Evolutionary conservation across 2,113 vertebrate species (phyloP), one percentile per base, ranked within the genome.

Genomic region (Siniperca chuatsi): DNA sequence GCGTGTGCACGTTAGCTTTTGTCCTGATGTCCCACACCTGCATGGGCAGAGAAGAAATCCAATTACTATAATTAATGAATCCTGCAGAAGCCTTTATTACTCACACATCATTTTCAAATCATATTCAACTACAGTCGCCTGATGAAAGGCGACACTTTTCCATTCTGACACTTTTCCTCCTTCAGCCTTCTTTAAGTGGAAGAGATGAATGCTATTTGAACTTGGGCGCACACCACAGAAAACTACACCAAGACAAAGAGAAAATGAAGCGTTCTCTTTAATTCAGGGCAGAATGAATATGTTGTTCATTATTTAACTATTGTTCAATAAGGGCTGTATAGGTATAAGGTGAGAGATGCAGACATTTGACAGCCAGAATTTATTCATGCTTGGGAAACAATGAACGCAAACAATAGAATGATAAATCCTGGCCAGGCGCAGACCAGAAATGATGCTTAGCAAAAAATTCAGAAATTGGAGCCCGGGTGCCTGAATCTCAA

Each of bases 21-120:
- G 97, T 97, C 83, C 98, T 96, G 81, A 99, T 97, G 93, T 99
- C 98, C 98, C 98, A 99, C 46, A 99, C 98, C 98, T 99, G 71
- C 48, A 82, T 13, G 7, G 1, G 52, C 7, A 52, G 21, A 62
- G 3, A 65, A 40, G 12, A 81, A 52, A 50, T n/a, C 40, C 18
- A 58, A 16, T 75, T 4, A 23, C 6, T 20, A 16, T 1, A 25
- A 29, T 8, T 16, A 44, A n/a, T 62, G 2, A 65, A 29, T 54
- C 42, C 13, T 21, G 8, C 57, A 79, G 29, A 66, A 5, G 16
- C 5, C 4, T 3, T 20, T 1, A 42, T 29, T 42, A 54, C 23
- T 16, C 1, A 8, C 4, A 57, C 37, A 48, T 21, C 9, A 21
- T 16, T 21, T 37, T 15, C 2, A 48, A 35, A 68, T 23, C 2